Conservation (phyloP, 2,797 vertebrate genomes). For the Sebastes elongatus region DNA sequence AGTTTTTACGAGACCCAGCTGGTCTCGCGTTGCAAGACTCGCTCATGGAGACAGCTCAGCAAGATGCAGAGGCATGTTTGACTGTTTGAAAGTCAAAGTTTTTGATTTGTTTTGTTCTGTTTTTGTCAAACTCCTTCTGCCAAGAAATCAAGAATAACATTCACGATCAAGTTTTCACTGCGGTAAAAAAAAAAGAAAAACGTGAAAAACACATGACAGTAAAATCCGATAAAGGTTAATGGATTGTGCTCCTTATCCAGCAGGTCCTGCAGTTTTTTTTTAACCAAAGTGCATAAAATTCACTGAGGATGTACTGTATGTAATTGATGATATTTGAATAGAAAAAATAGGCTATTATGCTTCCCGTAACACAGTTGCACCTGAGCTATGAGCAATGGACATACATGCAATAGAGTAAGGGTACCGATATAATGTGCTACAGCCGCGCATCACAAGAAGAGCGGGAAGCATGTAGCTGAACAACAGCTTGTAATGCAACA, state of each 20-base stretch:
- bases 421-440: not conserved
- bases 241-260: not conserved
- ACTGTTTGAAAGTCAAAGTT: no score
- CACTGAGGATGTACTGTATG: not conserved
- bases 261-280: not conserved
- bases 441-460: not conserved
- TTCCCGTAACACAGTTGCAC: not conserved
- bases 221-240: not conserved
- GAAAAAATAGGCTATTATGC: not conserved
- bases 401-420: not conserved
- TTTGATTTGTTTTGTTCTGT: not conserved
- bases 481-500: conserved; percentile 50
- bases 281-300: not conserved
- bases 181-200: not conserved
- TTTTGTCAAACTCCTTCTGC: not conserved
- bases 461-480: not conserved
- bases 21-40: no score
- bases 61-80: not conserved
- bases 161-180: not conserved
- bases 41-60: not conserved
- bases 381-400: conserved; percentile 9
- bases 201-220: not conserved
- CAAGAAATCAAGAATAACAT: not conserved
- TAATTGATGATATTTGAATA: not conserved
- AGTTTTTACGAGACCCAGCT: no score